phyloP scores from a whole-genome alignment of 2,113 vertebrate species.

The Ctenodactylus gundi region DNA sequence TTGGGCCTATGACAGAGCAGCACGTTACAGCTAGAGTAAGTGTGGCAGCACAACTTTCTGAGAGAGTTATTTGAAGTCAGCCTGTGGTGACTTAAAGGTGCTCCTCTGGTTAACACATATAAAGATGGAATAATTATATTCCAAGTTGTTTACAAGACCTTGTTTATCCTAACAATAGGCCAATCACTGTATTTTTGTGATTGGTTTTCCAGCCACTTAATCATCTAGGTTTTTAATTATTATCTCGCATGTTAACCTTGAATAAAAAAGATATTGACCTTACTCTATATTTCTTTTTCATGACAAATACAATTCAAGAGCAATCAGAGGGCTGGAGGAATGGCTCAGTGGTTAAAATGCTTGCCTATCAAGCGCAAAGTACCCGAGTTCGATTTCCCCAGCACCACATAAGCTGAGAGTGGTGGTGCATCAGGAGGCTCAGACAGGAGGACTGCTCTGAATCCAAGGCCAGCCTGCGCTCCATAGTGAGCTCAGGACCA shows the following conservation, averaged over 20 bases:
- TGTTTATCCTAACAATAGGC: constrained; percentile 33
- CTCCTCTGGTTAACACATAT: background rate
- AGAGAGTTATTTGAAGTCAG: constrained; percentile 1
- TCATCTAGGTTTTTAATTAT: background rate
- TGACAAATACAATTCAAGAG: background rate
- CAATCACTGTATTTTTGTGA: background rate
- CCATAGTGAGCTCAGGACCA: too few relatives aligned
- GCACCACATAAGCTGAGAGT: too few relatives aligned
- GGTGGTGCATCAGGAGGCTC: too few relatives aligned
- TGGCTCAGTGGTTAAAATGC: too few relatives aligned
- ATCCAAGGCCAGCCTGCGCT: too few relatives aligned
- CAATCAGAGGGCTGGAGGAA: too few relatives aligned
- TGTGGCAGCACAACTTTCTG: too few relatives aligned
- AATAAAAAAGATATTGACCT: constrained; percentile 6
- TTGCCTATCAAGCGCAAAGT: too few relatives aligned
- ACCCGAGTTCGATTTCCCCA: too few relatives aligned
- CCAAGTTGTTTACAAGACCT: background rate
- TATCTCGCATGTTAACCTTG: constrained; percentile 38
- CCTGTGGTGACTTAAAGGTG: background rate
- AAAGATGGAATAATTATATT: background rate
- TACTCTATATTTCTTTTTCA: background rate
- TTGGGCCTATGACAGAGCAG: too few relatives aligned
- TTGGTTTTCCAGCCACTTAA: constrained; percentile 30
- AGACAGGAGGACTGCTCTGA: too few relatives aligned
- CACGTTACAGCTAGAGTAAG: too few relatives aligned